Base-by-base conservation (phyloP, 2,113 vertebrate species). In the Xerus inauris region DNA sequence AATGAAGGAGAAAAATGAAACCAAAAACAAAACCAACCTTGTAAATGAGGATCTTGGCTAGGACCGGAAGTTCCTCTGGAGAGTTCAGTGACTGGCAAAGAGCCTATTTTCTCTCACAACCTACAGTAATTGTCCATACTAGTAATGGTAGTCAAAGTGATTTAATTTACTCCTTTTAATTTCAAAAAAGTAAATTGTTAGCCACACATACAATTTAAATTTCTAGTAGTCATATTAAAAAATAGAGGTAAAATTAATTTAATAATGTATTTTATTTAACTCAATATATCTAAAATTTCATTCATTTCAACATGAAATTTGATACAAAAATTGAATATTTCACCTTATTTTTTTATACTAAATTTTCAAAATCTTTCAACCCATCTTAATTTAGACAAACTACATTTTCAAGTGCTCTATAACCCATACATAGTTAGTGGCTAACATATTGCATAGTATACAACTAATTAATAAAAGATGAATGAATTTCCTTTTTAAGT, bases 301-400 rank as follows among this genome's bases (percentile, higher is more conserved):
- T 57, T 81, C 45, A 94, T 71, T 89, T 80, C n/a, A 88, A 96
- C 5, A 94, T 71, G 22, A 62, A 93, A 91, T 59, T 93, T 35
- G 80, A 62, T 67, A 82, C 9, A 85, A 96, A 89, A 89, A 65
- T 42, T 65, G 80, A 64, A 85, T 91, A 87, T 57, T 90, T 95
- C 87, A 90, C 22, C n/a, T 89, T 86, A 47, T 84, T 71, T 89
- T 92, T 81, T 87, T 17, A 26, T 42, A 91, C 14, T 81, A 84
- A 89, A n/a, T 54, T 57, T 94, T 92, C n/a, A 94, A 89, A 84
- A 86, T 73, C 40, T 89, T 82, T 88, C 0, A 67, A 47, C 20
- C 86, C 47, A 64, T 79, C 32, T 87, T 24, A 62, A 24, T 79
- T 62, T 59, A 83, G 28, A 91, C 8, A 40, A 87, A 47, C 19